Evolutionary conservation across 2,113 vertebrate genomes (phyloP).

Genomic region (Daphoenositta chrysoptera): DNA sequence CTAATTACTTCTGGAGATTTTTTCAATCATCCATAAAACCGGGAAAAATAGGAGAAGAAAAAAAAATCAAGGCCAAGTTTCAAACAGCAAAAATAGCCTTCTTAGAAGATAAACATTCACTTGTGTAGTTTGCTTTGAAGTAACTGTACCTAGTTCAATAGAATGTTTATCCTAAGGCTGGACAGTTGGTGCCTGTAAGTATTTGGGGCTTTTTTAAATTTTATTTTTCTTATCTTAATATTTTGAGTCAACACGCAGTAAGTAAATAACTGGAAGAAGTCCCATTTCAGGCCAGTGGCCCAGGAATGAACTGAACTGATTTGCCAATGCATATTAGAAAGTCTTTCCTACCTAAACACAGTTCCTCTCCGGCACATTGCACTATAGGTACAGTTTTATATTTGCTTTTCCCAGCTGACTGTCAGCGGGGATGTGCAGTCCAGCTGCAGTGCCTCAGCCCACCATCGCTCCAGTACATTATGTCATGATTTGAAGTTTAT

Average conservation of each 20-base stretch:
- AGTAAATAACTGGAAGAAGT: neutral
- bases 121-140: neutral
- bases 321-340: neutral
- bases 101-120: neutral
- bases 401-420: neutral
- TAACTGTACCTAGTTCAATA: neutral
- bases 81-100: neutral
- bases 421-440: neutral
- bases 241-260: neutral
- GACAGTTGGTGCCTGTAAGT: neutral
- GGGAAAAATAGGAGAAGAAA: neutral
- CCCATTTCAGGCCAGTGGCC: neutral
- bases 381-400: neutral
- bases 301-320: neutral
- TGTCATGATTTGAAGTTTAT: constrained; percentile 28
- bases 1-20: neutral
- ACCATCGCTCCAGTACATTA: neutral
- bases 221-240: neutral
- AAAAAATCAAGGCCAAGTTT: neutral
- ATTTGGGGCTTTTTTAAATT: neutral
- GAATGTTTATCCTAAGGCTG: neutral
- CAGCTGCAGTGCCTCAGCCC: neutral
- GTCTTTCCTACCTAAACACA: neutral
- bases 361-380: accelerated
- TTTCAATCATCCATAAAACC: neutral